A percentile compares a stretch with the other conserved stretches of the same genome.
phyloP scores from a whole-genome alignment of 2,797 vertebrate genomes.

The Calcarius lapponicus region DNA sequence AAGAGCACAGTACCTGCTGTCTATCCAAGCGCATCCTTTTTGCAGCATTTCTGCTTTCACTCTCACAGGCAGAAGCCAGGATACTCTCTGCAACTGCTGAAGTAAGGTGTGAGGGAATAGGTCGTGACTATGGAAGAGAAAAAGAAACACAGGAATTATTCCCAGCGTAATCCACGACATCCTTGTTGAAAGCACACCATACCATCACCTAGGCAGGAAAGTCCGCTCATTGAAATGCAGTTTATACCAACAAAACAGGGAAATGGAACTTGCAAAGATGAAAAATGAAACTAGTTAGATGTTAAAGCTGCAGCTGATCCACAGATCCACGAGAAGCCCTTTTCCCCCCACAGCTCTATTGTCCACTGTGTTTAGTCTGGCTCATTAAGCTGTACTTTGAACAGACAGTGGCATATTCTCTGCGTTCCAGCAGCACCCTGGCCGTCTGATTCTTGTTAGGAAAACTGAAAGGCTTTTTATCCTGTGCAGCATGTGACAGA shows the following conservation, averaged over 20 bases:
- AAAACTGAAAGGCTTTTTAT: slow-evolving; percentile 66
- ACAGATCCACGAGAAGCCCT: slow-evolving; percentile 57
- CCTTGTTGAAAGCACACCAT: slow-evolving; percentile 41
- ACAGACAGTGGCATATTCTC: slow-evolving; percentile 62
- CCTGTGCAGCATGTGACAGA: slow-evolving; percentile 56
- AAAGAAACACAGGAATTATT: slow-evolving; percentile 70
- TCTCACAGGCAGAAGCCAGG: slow-evolving; percentile 86
- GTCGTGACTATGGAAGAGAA: slow-evolving; percentile 82
- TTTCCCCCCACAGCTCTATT: slow-evolving; percentile 48
- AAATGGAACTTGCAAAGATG: slow-evolving; percentile 77
- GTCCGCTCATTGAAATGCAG: slow-evolving; percentile 68
- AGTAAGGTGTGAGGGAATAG: slow-evolving; percentile 87
- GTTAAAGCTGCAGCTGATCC: slow-evolving; percentile 60
- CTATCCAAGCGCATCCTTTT: slow-evolving; percentile 86
- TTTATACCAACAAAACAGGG: slow-evolving; percentile 71
- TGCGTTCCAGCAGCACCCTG: slow-evolving; percentile 63
- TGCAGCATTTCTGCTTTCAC: slow-evolving; percentile 85
- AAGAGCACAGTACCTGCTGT: slow-evolving; percentile 77
- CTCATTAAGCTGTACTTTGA: slow-evolving; percentile 63
- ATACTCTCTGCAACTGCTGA: slow-evolving; percentile 88
- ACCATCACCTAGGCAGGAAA: slow-evolving; percentile 40
- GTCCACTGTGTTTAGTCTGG: slow-evolving; percentile 47
- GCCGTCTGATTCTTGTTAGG: slow-evolving; percentile 61
- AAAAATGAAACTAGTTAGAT: slow-evolving; percentile 77
- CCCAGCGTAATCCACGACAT: slow-evolving; percentile 42